Evolutionary conservation across 2,888 invertebrate species (phyloP).

Genomic region (Atrina japonica): DNA sequence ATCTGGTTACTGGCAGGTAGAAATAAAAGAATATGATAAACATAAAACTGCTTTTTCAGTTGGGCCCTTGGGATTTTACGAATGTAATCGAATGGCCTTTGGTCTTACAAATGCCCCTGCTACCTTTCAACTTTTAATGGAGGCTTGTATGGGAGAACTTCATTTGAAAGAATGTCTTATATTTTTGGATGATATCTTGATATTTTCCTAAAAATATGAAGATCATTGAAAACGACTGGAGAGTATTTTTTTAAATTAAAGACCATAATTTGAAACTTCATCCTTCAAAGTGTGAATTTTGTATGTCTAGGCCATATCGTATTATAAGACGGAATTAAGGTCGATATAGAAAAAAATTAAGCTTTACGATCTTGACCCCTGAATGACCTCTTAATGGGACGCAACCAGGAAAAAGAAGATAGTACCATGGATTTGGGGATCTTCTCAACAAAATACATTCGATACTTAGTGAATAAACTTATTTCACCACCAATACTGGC

Average conservation of each 20-base stretch:
- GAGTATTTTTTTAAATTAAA: constrained; percentile 31
- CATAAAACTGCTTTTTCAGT: constrained; percentile 46
- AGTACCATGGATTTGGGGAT: background rate
- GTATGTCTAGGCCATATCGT: constrained; percentile 37
- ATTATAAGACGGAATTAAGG: constrained; percentile 24
- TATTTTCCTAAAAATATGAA: constrained; percentile 36
- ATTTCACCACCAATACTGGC: constrained; percentile 12
- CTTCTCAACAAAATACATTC: background rate
- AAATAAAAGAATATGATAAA: constrained; percentile 36
- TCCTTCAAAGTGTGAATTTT: constrained; percentile 41
- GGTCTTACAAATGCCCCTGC: constrained; percentile 43
- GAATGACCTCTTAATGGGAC: background rate
- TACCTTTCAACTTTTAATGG: constrained; percentile 41
- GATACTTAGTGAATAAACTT: background rate
- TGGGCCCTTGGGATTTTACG: constrained; percentile 43
- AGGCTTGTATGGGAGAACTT: constrained; percentile 38
- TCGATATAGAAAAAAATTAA: constrained; percentile 31
- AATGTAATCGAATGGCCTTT: constrained; percentile 45
- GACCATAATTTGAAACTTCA: constrained; percentile 33
- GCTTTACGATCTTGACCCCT: background rate
- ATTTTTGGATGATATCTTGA: constrained; percentile 40
- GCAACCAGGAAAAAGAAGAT: no score
- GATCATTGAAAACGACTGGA: constrained; percentile 32
- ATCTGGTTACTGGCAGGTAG: no score
- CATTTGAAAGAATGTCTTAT: constrained; percentile 40